Base-by-base conservation (phyloP, 2,888 invertebrate genomes). In the Acronicta aceris region DNA sequence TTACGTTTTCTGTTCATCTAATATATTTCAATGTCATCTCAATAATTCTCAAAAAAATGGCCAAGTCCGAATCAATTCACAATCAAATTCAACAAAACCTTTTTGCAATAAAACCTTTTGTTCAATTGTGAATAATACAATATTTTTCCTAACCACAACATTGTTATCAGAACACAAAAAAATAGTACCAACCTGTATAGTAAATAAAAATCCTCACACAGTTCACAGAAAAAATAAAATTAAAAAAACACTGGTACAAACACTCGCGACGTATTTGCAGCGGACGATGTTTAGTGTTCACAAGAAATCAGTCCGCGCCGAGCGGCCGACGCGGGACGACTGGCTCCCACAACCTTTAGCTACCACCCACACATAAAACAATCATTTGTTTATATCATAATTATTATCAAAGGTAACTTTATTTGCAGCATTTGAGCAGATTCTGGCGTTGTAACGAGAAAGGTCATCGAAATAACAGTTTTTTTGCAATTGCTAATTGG, bases 171-270 rank as follows among this genome's bases (percentile, higher is more conserved):
- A 59, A 21, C 0, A 4, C 5, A 56, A 15, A 46, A 66, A 67
- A 74, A 73, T 60, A 64, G 16, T 72, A 88, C 89, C 67, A 81
- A 91, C 91, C 91, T 92, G 73, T 80, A 77, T 78, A 66, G 65
- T 47, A 71, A 71, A 62, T 36, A 74, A 75, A 87, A 91, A 92
- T 92, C 91, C 92, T 87, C 81, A 85, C 88, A 89, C 87, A 86
- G 70, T 74, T 77, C 91, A 91, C 89, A 87, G 78, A 78, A 79
- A 80, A 81, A 81, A 80, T 71, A 82, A 84, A 78, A 87, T 84
- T 81, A 82, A 84, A 82, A 80, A 89, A 82, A 5, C 88, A 86
- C 81, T 73, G 81, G 83, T 79, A 82, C 82, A 81, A 81, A 82
- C 91, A 92, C 91, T 84, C 92, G 89, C 92, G 92, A 65, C 86